Conservation (phyloP, 2,888 invertebrate species). For the Cantharis rustica region DNA sequence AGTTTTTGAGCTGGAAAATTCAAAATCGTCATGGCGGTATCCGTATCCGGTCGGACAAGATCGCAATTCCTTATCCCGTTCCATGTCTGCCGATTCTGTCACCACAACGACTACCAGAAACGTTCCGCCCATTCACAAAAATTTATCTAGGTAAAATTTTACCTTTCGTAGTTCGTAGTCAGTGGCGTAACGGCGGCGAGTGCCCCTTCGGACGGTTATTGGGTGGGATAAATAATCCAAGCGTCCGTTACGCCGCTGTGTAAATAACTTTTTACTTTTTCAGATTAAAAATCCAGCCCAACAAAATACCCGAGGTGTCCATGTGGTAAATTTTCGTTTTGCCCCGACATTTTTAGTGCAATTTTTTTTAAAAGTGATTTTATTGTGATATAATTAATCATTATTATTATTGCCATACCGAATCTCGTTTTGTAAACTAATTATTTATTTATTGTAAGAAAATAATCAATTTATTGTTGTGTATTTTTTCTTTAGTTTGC, state of each 20-base stretch:
- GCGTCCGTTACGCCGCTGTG: neutral
- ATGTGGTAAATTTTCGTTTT: conserved; percentile 59
- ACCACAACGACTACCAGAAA: conserved; percentile 65
- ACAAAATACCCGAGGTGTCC: conserved; percentile 59
- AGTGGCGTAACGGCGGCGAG: neutral
- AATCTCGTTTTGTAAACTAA: conserved; percentile 4
- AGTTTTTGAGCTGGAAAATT: conserved; percentile 69
- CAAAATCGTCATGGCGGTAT: conserved; percentile 79
- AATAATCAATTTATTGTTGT: neutral
- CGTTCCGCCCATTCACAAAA: conserved; percentile 54
- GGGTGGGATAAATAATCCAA: no score
- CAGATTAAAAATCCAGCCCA: conserved; percentile 60
- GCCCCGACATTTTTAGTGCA: conserved; percentile 41
- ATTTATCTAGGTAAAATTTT: conserved; percentile 44
- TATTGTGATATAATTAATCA: conserved; percentile 50
- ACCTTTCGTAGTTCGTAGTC: conserved; percentile 18
- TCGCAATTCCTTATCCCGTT: conserved; percentile 54
- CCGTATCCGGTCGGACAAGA: conserved; percentile 59
- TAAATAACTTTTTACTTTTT: conserved; percentile 26
- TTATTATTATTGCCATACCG: conserved; percentile 27
- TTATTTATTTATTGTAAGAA: conserved; percentile 19
- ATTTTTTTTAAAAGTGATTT: conserved; percentile 48
- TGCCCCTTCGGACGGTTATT: no score
- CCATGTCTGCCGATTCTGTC: conserved; percentile 56
- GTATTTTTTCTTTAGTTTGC: neutral